phyloP scores from a whole-genome alignment of 2,113 vertebrate genomes.

The Tachycineta bicolor region DNA sequence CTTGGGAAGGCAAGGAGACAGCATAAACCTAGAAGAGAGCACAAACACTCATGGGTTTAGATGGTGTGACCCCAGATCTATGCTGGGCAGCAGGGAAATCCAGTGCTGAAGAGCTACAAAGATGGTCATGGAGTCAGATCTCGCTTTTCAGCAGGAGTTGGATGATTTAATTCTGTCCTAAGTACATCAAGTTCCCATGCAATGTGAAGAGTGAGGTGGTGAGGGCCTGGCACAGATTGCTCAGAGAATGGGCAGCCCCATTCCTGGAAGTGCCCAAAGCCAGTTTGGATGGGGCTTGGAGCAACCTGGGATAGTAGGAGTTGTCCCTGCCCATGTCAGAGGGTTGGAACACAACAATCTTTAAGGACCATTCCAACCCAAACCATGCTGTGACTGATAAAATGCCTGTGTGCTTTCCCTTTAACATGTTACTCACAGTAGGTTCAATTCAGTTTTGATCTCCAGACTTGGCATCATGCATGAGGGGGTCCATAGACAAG shows the following conservation, averaged over 20 bases:
- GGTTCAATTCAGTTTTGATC: background rate
- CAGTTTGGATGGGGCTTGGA: accelerated
- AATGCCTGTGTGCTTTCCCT: background rate
- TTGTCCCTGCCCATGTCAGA: background rate
- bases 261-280: background rate
- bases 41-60: background rate
- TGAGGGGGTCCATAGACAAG: background rate
- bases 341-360: background rate
- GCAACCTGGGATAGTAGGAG: accelerated
- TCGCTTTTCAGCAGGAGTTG: background rate
- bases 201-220: background rate
- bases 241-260: background rate
- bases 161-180: background rate
- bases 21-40: background rate
- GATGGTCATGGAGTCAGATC: background rate
- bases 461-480: background rate
- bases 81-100: background rate
- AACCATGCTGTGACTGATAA: background rate
- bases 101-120: background rate
- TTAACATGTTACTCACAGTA: background rate
- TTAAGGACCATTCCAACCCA: background rate
- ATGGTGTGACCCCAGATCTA: background rate
- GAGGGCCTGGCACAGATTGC: background rate
- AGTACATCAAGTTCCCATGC: background rate
- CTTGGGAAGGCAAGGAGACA: background rate